Evolutionary conservation across 2,113 vertebrate species (phyloP), one percentile per base, ranked within the genome.

Genomic region (Anas platyrhynchos): DNA sequence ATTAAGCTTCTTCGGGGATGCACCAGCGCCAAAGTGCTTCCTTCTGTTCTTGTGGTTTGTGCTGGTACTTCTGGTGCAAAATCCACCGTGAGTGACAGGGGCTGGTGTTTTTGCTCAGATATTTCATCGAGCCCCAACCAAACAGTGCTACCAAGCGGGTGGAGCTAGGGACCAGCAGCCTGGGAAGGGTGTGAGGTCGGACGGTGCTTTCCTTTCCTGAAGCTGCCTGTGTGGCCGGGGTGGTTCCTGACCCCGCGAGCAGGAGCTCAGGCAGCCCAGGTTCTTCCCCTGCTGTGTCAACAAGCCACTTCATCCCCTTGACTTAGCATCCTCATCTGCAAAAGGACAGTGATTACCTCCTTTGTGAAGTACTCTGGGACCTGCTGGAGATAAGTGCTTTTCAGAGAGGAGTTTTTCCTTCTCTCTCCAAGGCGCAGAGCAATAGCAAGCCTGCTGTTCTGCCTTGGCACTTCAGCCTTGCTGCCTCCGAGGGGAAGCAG

Each of bases 11-110:
- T 76, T 43, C 29, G n/a, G 56, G 58, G 69, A 43, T 79, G 66
- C 32, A 13, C 18, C 0, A 0, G 4, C 22, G 1, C 4, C 5
- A 1, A 62, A 43, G 44, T 0, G 0, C 3, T 82, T 93, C 62
- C 69, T 43, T 79, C 38, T 32, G 13, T 56, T 38, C 44, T 46
- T 13, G 12, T 73, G 36, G 6, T 65, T 74, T 81, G 16, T 48
- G 34, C 14, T 85, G 82, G 31, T 41, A 16, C 26, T 4, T 12
- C 43, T 21, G 52, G 69, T 41, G 48, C 55, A 44, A 84, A 75
- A 68, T n/a, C 29, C 54, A 16, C 11, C 23, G 38, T 5, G 2
- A 32, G 9, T 21, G 41, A 16, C 43, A 25, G 58, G 44, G 18
- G 26, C 52, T 87, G 74, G 31, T 25, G 5, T 29, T 89, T 94